Evolutionary conservation across 2,797 vertebrate genomes (phyloP), one percentile per base, ranked within the genome.

Genomic region (Propithecus deckenii): DNA sequence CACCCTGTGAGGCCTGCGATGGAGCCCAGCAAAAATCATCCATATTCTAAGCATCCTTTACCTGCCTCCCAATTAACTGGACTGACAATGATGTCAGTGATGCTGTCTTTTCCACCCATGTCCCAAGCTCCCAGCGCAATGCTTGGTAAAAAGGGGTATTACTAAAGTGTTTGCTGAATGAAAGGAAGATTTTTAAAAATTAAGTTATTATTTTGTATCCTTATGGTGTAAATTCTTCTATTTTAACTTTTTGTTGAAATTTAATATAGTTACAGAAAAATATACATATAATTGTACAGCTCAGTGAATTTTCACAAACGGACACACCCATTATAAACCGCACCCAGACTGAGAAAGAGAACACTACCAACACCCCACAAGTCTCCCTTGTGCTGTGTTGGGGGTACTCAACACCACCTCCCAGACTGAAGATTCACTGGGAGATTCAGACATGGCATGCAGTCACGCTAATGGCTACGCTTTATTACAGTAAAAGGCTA

Each of bases 251-350:
- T 94, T 85, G 83, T 59, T 96, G 63, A 93, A 83, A 57, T 83
- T 74, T 50, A 83, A 80, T 57, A 79, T 74, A 89, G 12, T 32
- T 79, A 86, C 3, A 50, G 76, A 84, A 85, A 88, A 52, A 63
- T 23, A 7, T n/a, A 74, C 15, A 32, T 30, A 15, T 43, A 93
- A 91, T 9, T 72, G 48, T 35, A 81, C 41, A 91, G 46, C 46
- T 95, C 65, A 61, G 32, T 89, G 83, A 91, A 61, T 67, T 91
- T 55, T 89, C 89, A 96, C 57, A 90, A 92, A 71, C 28, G 35
- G 52, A 63, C 55, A 91, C n/a, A 81, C 5, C 41, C 88, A 28
- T 14, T 48, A 18, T 61, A 89, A 93, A 81, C 17, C 50, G 71
- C 20, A 94, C 7, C 41, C 67, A 91, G 43, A 69, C 3, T 41